These are phyloP conservation scores for Onychostruthus taczanowskii DNA, from an alignment of 2,113 vertebrate genomes.

Conservation along the genomic window DNA sequence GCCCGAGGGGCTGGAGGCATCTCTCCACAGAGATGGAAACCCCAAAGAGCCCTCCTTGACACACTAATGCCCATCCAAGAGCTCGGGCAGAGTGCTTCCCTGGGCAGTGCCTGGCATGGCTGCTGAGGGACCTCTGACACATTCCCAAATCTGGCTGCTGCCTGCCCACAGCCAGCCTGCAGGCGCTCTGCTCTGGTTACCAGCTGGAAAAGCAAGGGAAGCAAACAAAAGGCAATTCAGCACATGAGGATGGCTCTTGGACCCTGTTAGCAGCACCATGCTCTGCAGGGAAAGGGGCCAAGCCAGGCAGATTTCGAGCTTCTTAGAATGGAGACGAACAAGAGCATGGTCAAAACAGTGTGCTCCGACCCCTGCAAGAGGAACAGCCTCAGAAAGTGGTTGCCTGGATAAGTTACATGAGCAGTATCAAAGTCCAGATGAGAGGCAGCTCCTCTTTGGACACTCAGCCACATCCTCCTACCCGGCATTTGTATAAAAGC, in stretches of 20 bases:
- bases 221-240: slow-evolving; percentile 56
- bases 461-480: not conserved
- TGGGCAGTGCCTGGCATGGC: not conserved
- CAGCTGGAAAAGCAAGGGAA: not conserved
- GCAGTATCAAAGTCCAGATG: not conserved
- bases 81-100: not conserved
- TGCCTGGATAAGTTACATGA: not conserved
- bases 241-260: not conserved
- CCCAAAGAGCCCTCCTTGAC: not conserved
- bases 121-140: not conserved
- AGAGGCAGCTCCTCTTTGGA: not conserved
- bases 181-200: not conserved
- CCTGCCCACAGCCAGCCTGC: not conserved
- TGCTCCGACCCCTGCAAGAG: not conserved
- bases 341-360: not conserved
- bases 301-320: not conserved
- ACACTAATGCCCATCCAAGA: not conserved
- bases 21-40: not conserved
- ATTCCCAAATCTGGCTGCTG: not conserved
- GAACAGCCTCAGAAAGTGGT: not conserved
- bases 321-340: not conserved
- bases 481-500: not conserved
- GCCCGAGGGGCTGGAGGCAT: not conserved
- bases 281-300: not conserved
- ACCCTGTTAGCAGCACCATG: not conserved